Percentiles rank a stretch among this genome's conserved stretches.
Evolutionary conservation across 2,888 invertebrate species (phyloP).

Genomic region (Stenotaenia linearis): DNA sequence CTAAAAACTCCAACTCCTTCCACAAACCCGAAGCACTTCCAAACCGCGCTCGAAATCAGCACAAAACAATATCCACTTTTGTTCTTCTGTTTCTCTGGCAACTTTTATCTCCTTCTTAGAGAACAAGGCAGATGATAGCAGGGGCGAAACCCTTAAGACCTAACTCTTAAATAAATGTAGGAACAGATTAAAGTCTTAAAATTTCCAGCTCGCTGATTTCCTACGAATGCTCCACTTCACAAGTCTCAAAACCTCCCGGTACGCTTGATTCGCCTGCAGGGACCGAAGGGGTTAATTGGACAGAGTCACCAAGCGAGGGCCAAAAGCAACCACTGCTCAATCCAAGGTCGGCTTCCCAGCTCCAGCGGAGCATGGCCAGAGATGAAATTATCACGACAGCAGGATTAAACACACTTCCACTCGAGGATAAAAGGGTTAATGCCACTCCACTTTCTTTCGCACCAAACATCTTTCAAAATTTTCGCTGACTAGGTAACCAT

Average conservation of each 20-base stretch:
- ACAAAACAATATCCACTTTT: too few species aligned
- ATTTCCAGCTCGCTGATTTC: background rate
- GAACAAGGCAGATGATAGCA: background rate
- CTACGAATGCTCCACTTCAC: conserved; percentile 4
- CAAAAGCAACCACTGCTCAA: background rate
- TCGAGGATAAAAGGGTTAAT: background rate
- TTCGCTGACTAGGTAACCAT: background rate
- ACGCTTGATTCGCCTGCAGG: background rate
- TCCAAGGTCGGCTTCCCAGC: background rate
- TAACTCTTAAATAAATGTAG: conserved; percentile 4
- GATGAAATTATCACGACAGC: background rate
- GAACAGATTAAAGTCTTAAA: conserved; percentile 9
- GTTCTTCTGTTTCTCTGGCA: too few species aligned
- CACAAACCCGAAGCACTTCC: too few species aligned
- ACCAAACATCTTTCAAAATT: background rate
- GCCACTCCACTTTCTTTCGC: background rate
- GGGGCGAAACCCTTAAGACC: background rate
- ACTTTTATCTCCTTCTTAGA: background rate
- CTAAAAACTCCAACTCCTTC: too few species aligned
- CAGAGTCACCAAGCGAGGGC: background rate
- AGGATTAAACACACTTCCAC: background rate
- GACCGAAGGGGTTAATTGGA: conserved; percentile 4
- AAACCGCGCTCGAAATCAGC: too few species aligned
- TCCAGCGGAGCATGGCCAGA: background rate
- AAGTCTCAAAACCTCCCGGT: background rate